phyloP scores from a whole-genome alignment of 2,888 invertebrate species.

The Pelosia muscerda region DNA sequence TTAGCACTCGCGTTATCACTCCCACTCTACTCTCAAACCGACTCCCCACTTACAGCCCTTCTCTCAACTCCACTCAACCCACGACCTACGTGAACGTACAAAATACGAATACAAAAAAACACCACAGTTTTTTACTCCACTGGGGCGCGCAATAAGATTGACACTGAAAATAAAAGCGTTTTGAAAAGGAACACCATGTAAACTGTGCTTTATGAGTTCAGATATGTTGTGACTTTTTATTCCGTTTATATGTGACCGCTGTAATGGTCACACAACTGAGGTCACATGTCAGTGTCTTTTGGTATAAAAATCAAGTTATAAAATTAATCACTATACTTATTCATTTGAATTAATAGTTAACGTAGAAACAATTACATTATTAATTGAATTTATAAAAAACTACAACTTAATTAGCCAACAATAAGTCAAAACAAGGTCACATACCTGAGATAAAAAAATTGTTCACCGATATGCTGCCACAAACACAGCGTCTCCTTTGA shows the following conservation, averaged over 20 bases:
- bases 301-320: background rate
- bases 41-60: no score
- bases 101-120: no score
- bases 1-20: no score
- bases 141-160: no score
- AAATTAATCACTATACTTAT: background rate
- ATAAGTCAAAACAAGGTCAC: background rate
- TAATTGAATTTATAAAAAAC: background rate
- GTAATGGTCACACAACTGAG: constrained; percentile 7
- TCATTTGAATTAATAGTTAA: background rate
- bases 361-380: constrained; percentile 7
- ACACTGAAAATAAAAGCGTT: no score
- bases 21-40: no score
- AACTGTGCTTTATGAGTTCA: constrained; percentile 7
- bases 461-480: background rate
- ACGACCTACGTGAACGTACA: no score
- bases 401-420: background rate
- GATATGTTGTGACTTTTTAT: constrained; percentile 6
- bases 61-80: no score
- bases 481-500: background rate
- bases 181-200: no score
- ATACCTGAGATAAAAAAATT: constrained; percentile 12
- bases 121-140: no score
- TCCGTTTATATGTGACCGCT: constrained; percentile 8
- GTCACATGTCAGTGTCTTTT: background rate